These are phyloP conservation scores for Automeris io DNA, from an alignment of 2,888 invertebrate genomes.

Conservation along the genomic window DNA sequence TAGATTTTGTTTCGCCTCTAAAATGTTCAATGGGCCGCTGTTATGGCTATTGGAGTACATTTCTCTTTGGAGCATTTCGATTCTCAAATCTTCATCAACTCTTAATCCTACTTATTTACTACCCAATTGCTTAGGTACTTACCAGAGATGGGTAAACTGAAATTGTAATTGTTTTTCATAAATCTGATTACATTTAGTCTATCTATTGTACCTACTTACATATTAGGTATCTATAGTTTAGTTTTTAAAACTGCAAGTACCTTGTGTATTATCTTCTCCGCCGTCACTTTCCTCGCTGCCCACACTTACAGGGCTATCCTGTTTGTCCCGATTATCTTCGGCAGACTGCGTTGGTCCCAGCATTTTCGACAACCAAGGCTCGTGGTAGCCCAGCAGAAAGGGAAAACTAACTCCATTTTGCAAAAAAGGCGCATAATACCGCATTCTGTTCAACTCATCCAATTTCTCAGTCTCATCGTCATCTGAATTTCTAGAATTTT, in stretches of 20 bases:
- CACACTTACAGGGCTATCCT: conserved; percentile 68
- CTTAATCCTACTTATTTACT: no score
- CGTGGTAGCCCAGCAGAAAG: conserved; percentile 62
- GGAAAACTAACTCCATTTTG: conserved; percentile 67
- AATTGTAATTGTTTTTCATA: no score
- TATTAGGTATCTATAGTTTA: neutral
- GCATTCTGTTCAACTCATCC: conserved; percentile 57
- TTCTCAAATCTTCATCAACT: no score
- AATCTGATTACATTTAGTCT: neutral
- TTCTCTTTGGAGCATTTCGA: no score
- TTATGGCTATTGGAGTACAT: no score
- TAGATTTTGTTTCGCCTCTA: no score
- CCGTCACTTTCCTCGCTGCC: conserved; percentile 68
- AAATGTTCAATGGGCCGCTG: no score
- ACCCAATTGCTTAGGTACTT: no score
- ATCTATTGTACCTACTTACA: neutral
- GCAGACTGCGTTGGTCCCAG: conserved; percentile 37
- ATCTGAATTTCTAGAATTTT: conserved; percentile 59
- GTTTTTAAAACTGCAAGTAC: conserved; percentile 29
- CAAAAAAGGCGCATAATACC: conserved; percentile 66
- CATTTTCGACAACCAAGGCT: conserved; percentile 64
- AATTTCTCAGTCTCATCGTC: conserved; percentile 55
- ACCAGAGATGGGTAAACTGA: no score
- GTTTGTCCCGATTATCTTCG: conserved; percentile 46
- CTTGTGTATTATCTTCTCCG: conserved; percentile 60